Percentiles rank a stretch among this genome's conserved stretches.
Conservation (phyloP, 2,888 invertebrate genomes). For the Noctua comes region DNA sequence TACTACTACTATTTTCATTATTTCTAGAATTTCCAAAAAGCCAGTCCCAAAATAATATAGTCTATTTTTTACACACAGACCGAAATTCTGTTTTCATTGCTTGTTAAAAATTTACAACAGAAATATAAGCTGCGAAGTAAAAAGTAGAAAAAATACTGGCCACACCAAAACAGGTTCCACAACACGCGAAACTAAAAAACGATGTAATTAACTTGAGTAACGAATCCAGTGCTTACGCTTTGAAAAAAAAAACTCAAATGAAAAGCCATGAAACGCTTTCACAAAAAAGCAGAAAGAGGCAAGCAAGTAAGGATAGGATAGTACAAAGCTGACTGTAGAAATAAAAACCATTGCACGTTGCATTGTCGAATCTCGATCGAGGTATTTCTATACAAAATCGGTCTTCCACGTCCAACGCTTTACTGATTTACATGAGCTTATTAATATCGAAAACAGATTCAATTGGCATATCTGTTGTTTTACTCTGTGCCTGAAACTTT, state of each 20-base stretch:
- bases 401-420: background rate
- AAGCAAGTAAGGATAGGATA: background rate
- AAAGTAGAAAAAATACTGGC: conserved; percentile 9
- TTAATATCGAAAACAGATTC: background rate
- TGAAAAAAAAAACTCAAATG: conserved; percentile 12
- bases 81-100: conserved; percentile 17
- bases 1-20: background rate
- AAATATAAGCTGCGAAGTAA: conserved; percentile 28
- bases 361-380: background rate
- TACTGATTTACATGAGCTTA: background rate
- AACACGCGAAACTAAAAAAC: conserved; percentile 44
- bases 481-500: background rate
- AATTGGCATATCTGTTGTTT: background rate
- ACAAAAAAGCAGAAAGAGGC: conserved; percentile 6
- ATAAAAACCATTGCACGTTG: background rate
- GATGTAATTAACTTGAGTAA: conserved; percentile 49
- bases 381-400: background rate
- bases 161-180: conserved; percentile 25
- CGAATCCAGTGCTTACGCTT: conserved; percentile 23
- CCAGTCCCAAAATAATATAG: background rate
- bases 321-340: background rate
- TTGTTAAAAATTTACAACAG: conserved; percentile 28
- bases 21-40: background rate
- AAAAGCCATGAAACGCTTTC: conserved; percentile 14
- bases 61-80: background rate